These are phyloP conservation scores for Symphodus melops DNA, from an alignment of 2,113 vertebrate genomes.

Conservation along the genomic window DNA sequence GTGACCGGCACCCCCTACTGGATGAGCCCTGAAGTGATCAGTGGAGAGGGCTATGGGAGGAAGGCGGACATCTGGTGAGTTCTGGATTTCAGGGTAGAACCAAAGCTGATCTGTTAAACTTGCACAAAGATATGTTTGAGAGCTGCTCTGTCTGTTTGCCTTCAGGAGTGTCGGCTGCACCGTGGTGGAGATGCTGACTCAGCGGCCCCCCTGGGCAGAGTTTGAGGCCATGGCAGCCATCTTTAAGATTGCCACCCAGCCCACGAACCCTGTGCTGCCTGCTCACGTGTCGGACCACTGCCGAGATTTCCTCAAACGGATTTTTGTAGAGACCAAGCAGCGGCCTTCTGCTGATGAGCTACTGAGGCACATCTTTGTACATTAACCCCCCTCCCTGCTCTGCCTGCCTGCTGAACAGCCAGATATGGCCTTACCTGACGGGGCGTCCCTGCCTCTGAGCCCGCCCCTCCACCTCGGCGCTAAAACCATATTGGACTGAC, in stretches of 20 bases:
- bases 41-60: conserved; percentile 96
- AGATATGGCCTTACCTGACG: conserved; percentile 64
- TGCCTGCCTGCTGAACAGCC: conserved; percentile 52
- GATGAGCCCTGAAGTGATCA: conserved; percentile 99
- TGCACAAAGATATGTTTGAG: too few relatives aligned
- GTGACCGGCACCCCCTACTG: conserved; percentile 98
- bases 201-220: conserved; percentile 97
- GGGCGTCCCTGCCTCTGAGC: conserved; percentile 45
- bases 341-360: conserved; percentile 95
- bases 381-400: conserved; percentile 83
- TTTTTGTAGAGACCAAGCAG: conserved; percentile 97
- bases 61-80: conserved; percentile 97
- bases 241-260: conserved; percentile 99
- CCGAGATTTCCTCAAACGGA: conserved; percentile 95
- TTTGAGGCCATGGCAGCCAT: conserved; percentile 99
- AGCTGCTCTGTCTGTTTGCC: background rate
- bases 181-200: conserved; percentile 98
- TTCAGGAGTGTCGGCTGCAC: conserved; percentile 97
- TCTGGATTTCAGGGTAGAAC: too few relatives aligned
- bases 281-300: conserved; percentile 95
- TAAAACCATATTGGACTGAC: conserved; percentile 57
- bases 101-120: too few relatives aligned
- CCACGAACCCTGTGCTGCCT: conserved; percentile 95
- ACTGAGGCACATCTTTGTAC: conserved; percentile 95
- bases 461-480: conserved; percentile 43